phyloP scores from a whole-genome alignment of 2,797 vertebrate species.

The Florisuga fusca region DNA sequence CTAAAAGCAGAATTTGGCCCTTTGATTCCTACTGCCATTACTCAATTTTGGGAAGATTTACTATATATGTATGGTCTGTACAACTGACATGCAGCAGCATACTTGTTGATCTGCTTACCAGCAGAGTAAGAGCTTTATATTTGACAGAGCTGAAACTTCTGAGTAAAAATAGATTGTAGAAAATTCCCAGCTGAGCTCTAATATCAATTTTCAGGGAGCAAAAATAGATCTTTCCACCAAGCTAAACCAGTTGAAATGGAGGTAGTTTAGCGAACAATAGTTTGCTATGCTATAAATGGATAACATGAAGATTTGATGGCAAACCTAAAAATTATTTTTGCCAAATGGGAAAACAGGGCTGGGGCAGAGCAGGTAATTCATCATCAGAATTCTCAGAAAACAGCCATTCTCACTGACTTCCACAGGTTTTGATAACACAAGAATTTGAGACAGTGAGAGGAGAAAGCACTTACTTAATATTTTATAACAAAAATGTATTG shows the following conservation, averaged over 20 bases:
- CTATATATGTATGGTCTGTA: neutral
- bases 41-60: constrained; percentile 37
- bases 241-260: neutral
- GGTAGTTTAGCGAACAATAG: neutral
- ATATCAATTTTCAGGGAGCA: constrained; percentile 41
- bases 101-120: constrained; percentile 53
- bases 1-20: constrained; percentile 11
- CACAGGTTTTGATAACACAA: neutral
- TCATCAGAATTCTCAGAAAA: neutral
- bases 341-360: neutral
- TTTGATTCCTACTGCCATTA: constrained; percentile 6
- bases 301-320: constrained; percentile 1
- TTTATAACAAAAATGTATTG: neutral
- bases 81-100: neutral
- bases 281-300: neutral
- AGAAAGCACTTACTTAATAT: neutral
- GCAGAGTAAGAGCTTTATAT: constrained; percentile 39
- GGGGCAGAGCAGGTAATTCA: neutral
- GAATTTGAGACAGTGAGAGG: neutral
- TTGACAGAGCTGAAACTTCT: constrained; percentile 36
- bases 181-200: constrained; percentile 42
- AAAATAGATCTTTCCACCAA: constrained; percentile 19
- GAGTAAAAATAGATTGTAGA: constrained; percentile 34
- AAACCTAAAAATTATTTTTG: constrained; percentile 26
- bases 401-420: neutral